Percentiles rank a stretch among this genome's conserved stretches.
Evolutionary conservation across 1,140 invertebrate species (phyloP).

Genomic region (Ceratina australensis): DNA sequence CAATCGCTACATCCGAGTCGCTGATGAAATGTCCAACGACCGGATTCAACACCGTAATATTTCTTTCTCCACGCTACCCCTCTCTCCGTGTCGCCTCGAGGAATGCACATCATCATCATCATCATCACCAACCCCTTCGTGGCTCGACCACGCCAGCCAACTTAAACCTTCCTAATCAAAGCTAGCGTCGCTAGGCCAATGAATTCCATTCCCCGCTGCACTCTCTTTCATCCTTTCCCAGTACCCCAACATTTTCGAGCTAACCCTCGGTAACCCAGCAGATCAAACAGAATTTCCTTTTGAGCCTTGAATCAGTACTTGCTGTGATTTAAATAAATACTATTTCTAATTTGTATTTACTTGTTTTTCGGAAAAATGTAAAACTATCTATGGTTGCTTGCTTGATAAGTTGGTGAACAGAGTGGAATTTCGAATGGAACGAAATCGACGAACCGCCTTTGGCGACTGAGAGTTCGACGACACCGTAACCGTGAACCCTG

Average conservation of each 20-base stretch:
- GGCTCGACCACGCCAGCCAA: background rate
- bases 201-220: slow-evolving; percentile 33
- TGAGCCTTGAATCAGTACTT: too few species aligned
- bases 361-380: too few species aligned
- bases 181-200: slow-evolving; percentile 23
- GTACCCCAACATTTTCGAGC: slow-evolving; percentile 1
- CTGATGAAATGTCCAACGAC: slow-evolving; percentile 17
- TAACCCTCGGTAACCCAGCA: slow-evolving; percentile 40
- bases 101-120: slow-evolving; percentile 55
- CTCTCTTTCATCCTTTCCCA: background rate
- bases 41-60: slow-evolving; percentile 22
- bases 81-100: background rate
- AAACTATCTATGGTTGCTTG: too few species aligned
- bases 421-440: too few species aligned
- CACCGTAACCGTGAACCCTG: slow-evolving; percentile 41
- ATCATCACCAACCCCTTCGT: background rate
- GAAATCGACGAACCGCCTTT: slow-evolving; percentile 1
- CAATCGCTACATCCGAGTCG: slow-evolving; percentile 8
- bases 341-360: too few species aligned
- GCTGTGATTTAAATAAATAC: too few species aligned
- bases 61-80: background rate
- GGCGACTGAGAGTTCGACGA: slow-evolving; percentile 43
- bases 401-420: too few species aligned
- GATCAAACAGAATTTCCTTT: background rate
- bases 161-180: slow-evolving; percentile 49